Percentiles rank a stretch among this genome's conserved stretches.
Conservation (phyloP, 2,113 vertebrate genomes). For the Azemiops feae region DNA sequence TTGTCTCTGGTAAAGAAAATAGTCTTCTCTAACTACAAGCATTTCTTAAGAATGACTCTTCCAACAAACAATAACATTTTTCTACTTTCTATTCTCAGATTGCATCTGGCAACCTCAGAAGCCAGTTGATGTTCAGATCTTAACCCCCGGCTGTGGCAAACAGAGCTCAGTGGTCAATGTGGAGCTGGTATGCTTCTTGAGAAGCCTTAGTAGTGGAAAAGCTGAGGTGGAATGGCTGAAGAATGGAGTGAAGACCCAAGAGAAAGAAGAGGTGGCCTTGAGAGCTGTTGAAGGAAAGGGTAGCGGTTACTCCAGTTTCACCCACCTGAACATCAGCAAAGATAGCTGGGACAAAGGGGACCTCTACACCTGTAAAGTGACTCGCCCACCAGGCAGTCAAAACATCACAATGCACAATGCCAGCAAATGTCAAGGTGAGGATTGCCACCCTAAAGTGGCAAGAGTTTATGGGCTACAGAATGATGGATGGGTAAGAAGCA, state of each 20-base stretch:
- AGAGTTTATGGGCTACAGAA: background rate
- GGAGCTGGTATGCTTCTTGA: slow-evolving; percentile 1
- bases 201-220: background rate
- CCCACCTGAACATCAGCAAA: background rate
- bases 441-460: background rate
- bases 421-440: slow-evolving; percentile 18
- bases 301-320: background rate
- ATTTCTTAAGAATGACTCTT: background rate
- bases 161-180: background rate
- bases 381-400: background rate
- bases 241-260: background rate
- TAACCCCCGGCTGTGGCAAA: background rate
- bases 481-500: background rate
- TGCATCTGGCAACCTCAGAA: background rate
- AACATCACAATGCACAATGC: background rate
- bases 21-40: background rate
- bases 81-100: background rate
- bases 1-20: background rate
- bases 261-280: background rate
- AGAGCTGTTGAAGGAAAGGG: rapidly evolving
- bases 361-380: slow-evolving; percentile 1
- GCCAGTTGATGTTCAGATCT: background rate
- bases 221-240: slow-evolving; percentile 4
- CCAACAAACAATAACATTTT: background rate
- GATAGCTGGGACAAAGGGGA: slow-evolving; percentile 16